phyloP scores from a whole-genome alignment of 2,113 vertebrate species.

The Empidonax traillii region DNA sequence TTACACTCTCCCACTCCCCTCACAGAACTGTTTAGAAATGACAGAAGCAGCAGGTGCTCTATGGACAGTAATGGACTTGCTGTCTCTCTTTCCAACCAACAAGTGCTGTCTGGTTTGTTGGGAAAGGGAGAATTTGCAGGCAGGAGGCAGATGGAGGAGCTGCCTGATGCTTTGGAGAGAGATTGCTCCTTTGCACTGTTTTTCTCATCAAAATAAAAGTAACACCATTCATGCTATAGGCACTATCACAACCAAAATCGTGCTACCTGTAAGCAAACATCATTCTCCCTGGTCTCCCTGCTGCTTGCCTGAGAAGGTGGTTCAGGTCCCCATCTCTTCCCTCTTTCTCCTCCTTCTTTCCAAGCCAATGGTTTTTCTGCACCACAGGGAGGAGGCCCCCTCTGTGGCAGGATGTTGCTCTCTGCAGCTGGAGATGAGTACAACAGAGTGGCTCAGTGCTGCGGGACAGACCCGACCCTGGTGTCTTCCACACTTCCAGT shows the following conservation, averaged over 20 bases:
- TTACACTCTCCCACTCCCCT: constrained; percentile 23
- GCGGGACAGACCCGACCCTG: fast-evolving
- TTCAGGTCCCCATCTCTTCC: neutral
- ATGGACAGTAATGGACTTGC: neutral
- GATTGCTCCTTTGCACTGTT: neutral
- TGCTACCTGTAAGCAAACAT: neutral
- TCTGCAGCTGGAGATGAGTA: neutral
- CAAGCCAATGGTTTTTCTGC: neutral
- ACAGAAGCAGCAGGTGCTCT: constrained; percentile 9
- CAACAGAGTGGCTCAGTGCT: fast-evolving
- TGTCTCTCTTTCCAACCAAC: neutral
- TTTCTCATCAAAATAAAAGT: neutral
- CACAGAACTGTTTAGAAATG: neutral
- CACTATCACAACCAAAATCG: neutral
- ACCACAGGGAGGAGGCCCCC: neutral
- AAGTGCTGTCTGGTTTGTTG: neutral
- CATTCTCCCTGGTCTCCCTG: neutral
- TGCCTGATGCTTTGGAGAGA: neutral
- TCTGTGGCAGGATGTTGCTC: fast-evolving
- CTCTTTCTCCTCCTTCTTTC: neutral
- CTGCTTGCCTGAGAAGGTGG: neutral
- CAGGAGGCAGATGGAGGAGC: neutral
- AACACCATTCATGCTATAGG: neutral
- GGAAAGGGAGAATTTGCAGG: neutral
- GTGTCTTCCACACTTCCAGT: fast-evolving